Percentiles rank a stretch among this genome's conserved stretches.
phyloP scores from a whole-genome alignment of 2,113 vertebrate genomes.

The Sorex araneus region DNA sequence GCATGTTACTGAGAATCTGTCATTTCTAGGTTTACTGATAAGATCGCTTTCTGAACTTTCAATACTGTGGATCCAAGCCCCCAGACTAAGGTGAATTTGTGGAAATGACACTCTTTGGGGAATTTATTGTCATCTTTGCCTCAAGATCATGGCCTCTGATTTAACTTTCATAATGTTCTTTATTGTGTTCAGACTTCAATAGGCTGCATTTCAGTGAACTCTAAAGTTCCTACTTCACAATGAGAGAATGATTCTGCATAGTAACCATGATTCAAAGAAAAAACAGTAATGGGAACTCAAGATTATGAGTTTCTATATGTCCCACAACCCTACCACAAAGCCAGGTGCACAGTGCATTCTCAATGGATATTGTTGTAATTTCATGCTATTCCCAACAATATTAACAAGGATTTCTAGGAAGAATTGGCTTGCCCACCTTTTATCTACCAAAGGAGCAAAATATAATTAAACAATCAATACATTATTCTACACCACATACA shows the following conservation, averaged over 20 bases:
- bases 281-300: not conserved
- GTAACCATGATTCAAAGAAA: not conserved
- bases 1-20: conserved; percentile 36
- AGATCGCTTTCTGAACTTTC: conserved; percentile 34
- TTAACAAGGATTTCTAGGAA: conserved; percentile 46
- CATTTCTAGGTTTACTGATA: not conserved
- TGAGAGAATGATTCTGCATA: not conserved
- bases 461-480: conserved; percentile 54
- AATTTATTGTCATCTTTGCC: not conserved
- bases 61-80: not conserved
- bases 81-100: not conserved
- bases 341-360: not conserved
- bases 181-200: not conserved
- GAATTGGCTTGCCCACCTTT: conserved; percentile 63
- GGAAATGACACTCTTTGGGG: not conserved
- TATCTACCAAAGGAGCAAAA: conserved; percentile 17
- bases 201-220: not conserved
- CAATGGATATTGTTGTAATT: conserved; percentile 1
- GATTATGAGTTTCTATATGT: not conserved
- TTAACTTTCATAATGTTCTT: not conserved
- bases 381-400: not conserved
- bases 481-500: conserved; percentile 38
- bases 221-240: not conserved
- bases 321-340: not conserved
- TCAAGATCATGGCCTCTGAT: not conserved